Evolutionary conservation across 2,113 vertebrate species (phyloP), one percentile per base, ranked within the genome.

Genomic region (Myotis yumanensis): DNA sequence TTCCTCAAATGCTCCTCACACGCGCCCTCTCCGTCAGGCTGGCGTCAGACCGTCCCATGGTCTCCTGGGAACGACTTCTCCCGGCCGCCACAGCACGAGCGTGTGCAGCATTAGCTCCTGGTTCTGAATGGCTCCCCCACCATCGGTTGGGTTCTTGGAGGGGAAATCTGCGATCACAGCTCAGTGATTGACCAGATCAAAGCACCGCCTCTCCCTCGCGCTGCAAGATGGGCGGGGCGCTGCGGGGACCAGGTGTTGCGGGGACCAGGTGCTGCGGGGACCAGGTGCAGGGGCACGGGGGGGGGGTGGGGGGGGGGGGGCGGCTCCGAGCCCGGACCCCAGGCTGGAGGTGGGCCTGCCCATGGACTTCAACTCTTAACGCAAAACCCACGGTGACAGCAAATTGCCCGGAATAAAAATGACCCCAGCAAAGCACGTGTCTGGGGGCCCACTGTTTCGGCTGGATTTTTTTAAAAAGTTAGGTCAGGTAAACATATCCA

Each of bases 191-290:
- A 16, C 10, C 37, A 57, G 54, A 66, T 20, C 51, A 43, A 59
- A 71, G 84, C 37, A 6, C 57, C 0, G 22, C 30, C 30, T 25
- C 76, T 25, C 76, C 37, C 22, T n/a, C 5, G 25, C 83, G 22
- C 20, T 1, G 20, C 35, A 0, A 15, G 23, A 22, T 1, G 28
- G 4, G 20, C 5, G 18, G 2, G 48, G 71, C 40, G 2, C 6
- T 7, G 54, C 14, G 9, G 18, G 52, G 52, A 5, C 52, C 52
- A 54, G 30, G 11, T 6, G 2, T 5, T 7, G 54, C 14, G 17
- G 52, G n/a, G n/a, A n/a, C n/a, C n/a, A n/a, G 48, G 71, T 32
- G 2, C 6, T 7, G 54, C 14, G 9, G 18, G 52, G 52, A 6
- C 52, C 52, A 54, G 30, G 9, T 6, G 2, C 52, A 18, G 37